Evolutionary conservation across 2,797 vertebrate species (phyloP).

Genomic region (Alauda arvensis): DNA sequence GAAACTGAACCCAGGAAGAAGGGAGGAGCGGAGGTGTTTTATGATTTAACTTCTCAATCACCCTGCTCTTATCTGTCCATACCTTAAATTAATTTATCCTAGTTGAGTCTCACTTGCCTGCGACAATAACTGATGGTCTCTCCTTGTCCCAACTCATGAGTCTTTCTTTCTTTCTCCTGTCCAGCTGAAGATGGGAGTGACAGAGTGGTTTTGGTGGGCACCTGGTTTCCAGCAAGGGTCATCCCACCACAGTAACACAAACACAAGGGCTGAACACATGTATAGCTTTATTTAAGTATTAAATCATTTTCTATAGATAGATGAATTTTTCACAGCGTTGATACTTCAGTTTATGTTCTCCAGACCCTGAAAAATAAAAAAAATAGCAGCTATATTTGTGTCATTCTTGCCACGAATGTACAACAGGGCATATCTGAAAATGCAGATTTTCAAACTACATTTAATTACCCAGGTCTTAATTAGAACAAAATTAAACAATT

Average conservation of each 20-base stretch:
- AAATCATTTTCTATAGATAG: neutral
- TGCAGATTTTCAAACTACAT: neutral
- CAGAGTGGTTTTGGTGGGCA: neutral
- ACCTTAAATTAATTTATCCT: neutral
- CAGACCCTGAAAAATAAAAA: constrained; percentile 81
- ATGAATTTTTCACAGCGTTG: neutral
- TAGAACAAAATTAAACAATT: neutral
- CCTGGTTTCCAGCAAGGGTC: neutral
- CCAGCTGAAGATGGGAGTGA: neutral
- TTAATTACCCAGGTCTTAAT: neutral
- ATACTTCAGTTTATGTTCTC: constrained; percentile 84
- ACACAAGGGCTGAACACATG: neutral
- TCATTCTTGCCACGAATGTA: neutral
- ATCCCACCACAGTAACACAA: neutral
- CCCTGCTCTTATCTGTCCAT: neutral
- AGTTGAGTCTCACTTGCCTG: fast-evolving
- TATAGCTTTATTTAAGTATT: constrained; percentile 14
- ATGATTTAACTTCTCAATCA: neutral
- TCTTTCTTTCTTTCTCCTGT: neutral
- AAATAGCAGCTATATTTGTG: neutral
- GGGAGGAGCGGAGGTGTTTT: neutral
- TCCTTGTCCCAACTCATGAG: neutral
- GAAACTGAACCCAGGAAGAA: neutral
- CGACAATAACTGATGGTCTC: neutral
- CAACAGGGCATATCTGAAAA: neutral